A percentile compares a stretch with the other conserved stretches of the same genome.
Evolutionary conservation across 2,113 vertebrate genomes (phyloP).

Genomic region (Anthoscopus minutus): DNA sequence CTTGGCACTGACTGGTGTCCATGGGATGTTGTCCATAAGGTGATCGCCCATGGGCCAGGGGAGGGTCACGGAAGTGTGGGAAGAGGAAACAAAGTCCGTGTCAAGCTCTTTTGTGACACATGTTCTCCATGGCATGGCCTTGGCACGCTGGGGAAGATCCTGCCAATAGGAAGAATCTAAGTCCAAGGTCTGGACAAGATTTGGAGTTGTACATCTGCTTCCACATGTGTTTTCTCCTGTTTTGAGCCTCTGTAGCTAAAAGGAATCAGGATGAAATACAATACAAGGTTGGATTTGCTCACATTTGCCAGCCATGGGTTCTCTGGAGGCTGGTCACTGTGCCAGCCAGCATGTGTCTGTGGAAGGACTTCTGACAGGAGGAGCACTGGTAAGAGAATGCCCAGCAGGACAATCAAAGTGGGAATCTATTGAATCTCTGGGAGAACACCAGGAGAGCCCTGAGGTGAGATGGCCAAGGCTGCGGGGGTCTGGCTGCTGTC

Average conservation of each 20-base stretch:
- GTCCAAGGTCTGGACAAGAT: background rate
- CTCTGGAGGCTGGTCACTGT: background rate
- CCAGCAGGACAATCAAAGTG: background rate
- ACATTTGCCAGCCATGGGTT: background rate
- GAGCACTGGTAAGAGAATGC: background rate
- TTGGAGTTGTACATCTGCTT: background rate
- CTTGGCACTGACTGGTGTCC: background rate
- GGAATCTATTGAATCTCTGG: background rate
- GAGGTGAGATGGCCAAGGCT: background rate
- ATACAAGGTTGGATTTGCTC: background rate
- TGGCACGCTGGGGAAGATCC: background rate
- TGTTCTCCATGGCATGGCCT: background rate
- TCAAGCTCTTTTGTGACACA: background rate
- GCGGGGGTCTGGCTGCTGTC: background rate
- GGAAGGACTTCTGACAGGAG: background rate
- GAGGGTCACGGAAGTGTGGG: background rate
- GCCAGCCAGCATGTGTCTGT: fast-evolving
- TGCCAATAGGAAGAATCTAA: background rate
- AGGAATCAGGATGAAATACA: background rate
- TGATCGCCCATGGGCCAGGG: background rate
- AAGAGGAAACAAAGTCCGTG: background rate
- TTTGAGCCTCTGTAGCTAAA: background rate
- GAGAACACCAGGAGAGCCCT: background rate
- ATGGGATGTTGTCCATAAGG: background rate
- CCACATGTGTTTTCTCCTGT: background rate